Evolutionary conservation across 2,888 invertebrate species (phyloP).

Genomic region (Kryphioiulus occultus): DNA sequence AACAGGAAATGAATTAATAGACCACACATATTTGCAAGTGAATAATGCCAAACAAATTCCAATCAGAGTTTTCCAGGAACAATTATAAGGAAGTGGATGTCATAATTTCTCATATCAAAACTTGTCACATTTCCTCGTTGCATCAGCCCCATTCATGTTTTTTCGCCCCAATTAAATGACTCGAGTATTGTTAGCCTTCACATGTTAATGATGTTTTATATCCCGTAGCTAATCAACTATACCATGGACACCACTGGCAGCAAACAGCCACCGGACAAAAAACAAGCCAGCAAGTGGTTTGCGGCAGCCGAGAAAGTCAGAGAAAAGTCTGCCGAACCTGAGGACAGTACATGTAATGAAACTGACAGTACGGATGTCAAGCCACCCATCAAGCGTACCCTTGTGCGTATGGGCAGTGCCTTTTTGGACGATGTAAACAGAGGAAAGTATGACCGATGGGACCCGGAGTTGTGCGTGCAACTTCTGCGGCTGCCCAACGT

Average conservation of each 20-base stretch:
- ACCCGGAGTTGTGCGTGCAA: slow-evolving; percentile 60
- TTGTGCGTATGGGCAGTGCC: slow-evolving; percentile 35
- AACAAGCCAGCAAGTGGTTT: slow-evolving; percentile 23
- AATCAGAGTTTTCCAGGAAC: neutral
- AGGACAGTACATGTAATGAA: neutral
- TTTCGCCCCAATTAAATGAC: neutral
- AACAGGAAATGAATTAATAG: neutral
- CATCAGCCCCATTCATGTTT: neutral
- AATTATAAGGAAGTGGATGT: neutral
- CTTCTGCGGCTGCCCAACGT: slow-evolving; percentile 59
- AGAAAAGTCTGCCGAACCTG: neutral
- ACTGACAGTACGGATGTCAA: neutral
- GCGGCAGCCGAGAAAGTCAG: neutral
- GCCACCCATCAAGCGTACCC: neutral
- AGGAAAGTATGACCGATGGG: slow-evolving; percentile 57
- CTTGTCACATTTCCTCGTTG: neutral
- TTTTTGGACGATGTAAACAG: slow-evolving; percentile 40
- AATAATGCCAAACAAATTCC: neutral
- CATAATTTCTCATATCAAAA: neutral
- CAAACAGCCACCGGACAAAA: neutral
- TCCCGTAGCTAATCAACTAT: neutral
- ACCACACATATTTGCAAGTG: neutral
- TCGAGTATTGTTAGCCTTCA: neutral
- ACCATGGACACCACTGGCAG: neutral
- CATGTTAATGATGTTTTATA: no score